A percentile compares a stretch with the other conserved stretches of the same genome.
These are phyloP conservation scores for Cephus runcator DNA, from an alignment of 2,888 invertebrate genomes.

Conservation along the genomic window DNA sequence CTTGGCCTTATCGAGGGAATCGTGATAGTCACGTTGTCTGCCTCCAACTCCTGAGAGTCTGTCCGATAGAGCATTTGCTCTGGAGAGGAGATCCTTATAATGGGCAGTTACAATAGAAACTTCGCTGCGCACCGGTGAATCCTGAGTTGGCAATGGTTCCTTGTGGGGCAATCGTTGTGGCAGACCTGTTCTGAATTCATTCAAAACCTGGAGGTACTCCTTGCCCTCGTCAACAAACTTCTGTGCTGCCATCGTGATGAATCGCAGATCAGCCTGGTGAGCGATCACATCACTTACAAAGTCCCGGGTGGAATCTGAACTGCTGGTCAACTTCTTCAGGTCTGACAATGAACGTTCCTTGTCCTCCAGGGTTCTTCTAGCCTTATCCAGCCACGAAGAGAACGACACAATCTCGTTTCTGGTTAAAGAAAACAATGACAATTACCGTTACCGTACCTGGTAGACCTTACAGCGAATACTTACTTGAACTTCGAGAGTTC, in stretches of 20 bases:
- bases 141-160: slow-evolving; percentile 75
- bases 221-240: slow-evolving; percentile 96
- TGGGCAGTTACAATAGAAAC: slow-evolving; percentile 82
- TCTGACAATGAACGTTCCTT: slow-evolving; percentile 86
- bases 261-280: slow-evolving; percentile 94
- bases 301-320: slow-evolving; percentile 84
- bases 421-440: slow-evolving; percentile 10
- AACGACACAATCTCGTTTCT: slow-evolving; percentile 84
- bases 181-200: slow-evolving; percentile 87
- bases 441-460: neutral
- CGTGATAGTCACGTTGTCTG: slow-evolving; percentile 80
- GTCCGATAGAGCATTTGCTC: slow-evolving; percentile 87
- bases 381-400: slow-evolving; percentile 85
- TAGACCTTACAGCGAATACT: slow-evolving; percentile 27
- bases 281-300: slow-evolving; percentile 94
- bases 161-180: slow-evolving; percentile 86
- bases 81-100: slow-evolving; percentile 83
- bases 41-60: slow-evolving; percentile 82
- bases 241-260: slow-evolving; percentile 96
- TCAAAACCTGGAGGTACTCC: slow-evolving; percentile 84
- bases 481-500: slow-evolving; percentile 87
- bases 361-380: slow-evolving; percentile 83
- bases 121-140: slow-evolving; percentile 80
- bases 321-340: slow-evolving; percentile 76
- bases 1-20: slow-evolving; percentile 84